A percentile compares a stretch with the other conserved stretches of the same genome.
These are phyloP conservation scores for Aphelinus atriplicis DNA, from an alignment of 1,140 invertebrate species.

Conservation along the genomic window DNA sequence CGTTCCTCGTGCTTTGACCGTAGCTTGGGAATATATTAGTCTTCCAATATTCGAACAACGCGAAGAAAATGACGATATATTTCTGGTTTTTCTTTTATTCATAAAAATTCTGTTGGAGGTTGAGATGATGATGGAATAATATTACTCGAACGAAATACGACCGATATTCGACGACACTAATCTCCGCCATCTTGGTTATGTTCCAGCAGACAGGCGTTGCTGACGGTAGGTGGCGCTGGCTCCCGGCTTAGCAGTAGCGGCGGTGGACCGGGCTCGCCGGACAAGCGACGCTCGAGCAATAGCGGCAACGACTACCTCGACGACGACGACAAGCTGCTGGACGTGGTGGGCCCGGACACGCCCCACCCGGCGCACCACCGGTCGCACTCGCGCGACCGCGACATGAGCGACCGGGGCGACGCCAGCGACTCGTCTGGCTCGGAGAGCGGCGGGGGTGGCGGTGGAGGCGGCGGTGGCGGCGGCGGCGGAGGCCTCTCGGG, in stretches of 20 bases:
- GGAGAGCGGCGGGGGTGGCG: slow-evolving; percentile 62
- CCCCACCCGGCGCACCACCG: slow-evolving; percentile 70
- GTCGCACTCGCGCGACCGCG: slow-evolving; percentile 61
- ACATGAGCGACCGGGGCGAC: slow-evolving; percentile 62
- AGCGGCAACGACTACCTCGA: slow-evolving; percentile 71
- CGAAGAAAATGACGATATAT: too few species aligned
- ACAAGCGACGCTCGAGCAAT: slow-evolving; percentile 73
- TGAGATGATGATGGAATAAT: too few species aligned
- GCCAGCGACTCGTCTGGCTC: slow-evolving; percentile 65
- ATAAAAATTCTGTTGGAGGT: too few species aligned
- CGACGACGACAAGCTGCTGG: slow-evolving; percentile 86
- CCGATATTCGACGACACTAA: too few species aligned
- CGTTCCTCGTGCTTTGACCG: too few species aligned
- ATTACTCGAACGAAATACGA: too few species aligned
- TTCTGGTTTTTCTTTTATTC: too few species aligned
- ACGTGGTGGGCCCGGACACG: slow-evolving; percentile 87
- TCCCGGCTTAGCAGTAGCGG: slow-evolving; percentile 67
- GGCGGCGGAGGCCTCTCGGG: slow-evolving; percentile 63
- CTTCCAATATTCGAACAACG: too few species aligned
- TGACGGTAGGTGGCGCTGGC: slow-evolving; percentile 64
- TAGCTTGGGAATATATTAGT: too few species aligned
- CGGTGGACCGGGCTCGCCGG: slow-evolving; percentile 82
- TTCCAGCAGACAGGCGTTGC: slow-evolving; percentile 74
- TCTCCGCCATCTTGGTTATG: slow-evolving; percentile 56
- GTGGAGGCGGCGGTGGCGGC: slow-evolving; percentile 57